A percentile compares a stretch with the other conserved stretches of the same genome.
These are phyloP conservation scores for Xyrichtys novacula DNA, from an alignment of 2,797 vertebrate genomes.

Conservation along the genomic window DNA sequence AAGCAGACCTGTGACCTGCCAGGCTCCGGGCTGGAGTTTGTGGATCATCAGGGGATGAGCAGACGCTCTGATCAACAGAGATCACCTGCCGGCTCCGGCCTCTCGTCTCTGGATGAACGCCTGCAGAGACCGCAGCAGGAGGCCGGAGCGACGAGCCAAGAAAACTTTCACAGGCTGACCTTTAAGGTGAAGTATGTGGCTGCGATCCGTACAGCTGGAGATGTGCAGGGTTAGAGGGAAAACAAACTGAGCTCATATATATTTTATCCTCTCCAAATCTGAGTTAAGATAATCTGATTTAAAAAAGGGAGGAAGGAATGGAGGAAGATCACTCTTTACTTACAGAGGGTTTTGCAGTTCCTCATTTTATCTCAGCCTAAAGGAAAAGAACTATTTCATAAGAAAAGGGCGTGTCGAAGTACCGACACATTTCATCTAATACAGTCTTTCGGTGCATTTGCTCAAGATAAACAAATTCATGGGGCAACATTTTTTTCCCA, in stretches of 20 bases:
- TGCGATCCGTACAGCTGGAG: slow-evolving; percentile 20
- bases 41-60: slow-evolving; percentile 25
- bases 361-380: too few species aligned
- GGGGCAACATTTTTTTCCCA: too few species aligned
- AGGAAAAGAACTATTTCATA: too few species aligned
- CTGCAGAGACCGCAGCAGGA: slow-evolving; percentile 23
- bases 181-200: slow-evolving; percentile 33
- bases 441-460: too few species aligned
- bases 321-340: too few species aligned
- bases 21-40: slow-evolving; percentile 22
- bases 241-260: neutral
- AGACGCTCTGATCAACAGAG: slow-evolving; percentile 26
- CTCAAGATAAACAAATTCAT: too few species aligned
- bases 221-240: neutral
- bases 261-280: neutral
- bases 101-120: slow-evolving; percentile 41
- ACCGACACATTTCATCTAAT: too few species aligned
- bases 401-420: too few species aligned
- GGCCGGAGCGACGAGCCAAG: slow-evolving; percentile 26
- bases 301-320: neutral
- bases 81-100: slow-evolving; percentile 31
- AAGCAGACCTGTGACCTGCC: slow-evolving; percentile 4
- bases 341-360: too few species aligned
- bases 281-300: neutral
- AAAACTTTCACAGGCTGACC: slow-evolving; percentile 38